These are phyloP conservation scores for Phymorhynchus buccinoides DNA, from an alignment of 1,140 invertebrate species.

Conservation along the genomic window DNA sequence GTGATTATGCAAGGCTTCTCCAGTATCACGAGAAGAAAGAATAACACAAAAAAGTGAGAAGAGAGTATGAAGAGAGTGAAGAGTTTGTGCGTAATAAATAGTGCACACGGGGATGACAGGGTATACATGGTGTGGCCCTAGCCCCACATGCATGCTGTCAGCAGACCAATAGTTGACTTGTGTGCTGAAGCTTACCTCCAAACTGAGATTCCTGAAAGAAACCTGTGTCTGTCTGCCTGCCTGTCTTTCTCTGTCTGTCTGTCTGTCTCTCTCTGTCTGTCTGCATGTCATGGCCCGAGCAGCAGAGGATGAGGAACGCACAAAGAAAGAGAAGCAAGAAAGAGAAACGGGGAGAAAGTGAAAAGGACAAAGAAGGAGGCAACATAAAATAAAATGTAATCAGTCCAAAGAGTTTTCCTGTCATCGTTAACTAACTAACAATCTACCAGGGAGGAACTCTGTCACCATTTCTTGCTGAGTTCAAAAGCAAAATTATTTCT, in stretches of 20 bases:
- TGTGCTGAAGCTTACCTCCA: slow-evolving; percentile 27
- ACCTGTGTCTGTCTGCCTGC: slow-evolving; percentile 19
- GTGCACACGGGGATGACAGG: not conserved
- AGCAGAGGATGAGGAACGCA: not conserved
- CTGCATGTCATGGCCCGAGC: not conserved
- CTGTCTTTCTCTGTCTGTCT: no score
- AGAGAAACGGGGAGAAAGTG: not conserved
- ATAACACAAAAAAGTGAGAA: no score
- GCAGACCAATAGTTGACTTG: not conserved
- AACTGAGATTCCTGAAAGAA: slow-evolving; percentile 35
- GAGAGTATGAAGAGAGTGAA: no score
- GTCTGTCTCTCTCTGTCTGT: slow-evolving; percentile 16
- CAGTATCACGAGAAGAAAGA: no score
- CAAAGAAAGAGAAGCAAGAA: not conserved
- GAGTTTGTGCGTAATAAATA: not conserved
- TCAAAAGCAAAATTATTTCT: not conserved
- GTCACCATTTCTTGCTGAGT: not conserved
- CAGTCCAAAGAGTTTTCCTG: not conserved
- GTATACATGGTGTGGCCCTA: not conserved
- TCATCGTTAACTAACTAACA: not conserved
- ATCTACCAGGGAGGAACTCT: not conserved
- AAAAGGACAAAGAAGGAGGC: not conserved
- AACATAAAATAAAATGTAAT: not conserved
- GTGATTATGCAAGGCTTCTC: no score
- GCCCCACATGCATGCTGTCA: slow-evolving; percentile 15